Conservation (phyloP, 2,888 invertebrate species). For the Tetranychus piercei region DNA sequence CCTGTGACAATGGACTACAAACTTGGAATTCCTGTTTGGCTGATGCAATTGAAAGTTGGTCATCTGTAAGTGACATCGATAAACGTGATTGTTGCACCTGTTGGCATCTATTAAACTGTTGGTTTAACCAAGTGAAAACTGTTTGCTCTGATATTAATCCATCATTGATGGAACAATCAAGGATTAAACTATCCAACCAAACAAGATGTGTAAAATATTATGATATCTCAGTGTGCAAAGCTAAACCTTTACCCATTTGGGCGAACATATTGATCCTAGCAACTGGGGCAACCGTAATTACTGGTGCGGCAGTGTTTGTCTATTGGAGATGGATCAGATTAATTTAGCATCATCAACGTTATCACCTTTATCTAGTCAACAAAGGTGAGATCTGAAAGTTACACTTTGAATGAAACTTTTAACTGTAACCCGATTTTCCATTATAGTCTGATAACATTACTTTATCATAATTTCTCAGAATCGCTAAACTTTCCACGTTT, state of each 20-base stretch:
- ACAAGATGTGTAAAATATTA: neutral
- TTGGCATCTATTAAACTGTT: neutral
- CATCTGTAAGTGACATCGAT: neutral
- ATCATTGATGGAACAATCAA: neutral
- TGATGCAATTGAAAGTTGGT: neutral
- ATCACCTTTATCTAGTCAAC: neutral
- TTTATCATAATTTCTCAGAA: too few species aligned
- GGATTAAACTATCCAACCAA: neutral
- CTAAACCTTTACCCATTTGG: neutral
- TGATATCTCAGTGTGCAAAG: neutral
- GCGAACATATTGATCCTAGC: neutral
- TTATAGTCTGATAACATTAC: too few species aligned
- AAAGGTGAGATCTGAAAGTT: neutral
- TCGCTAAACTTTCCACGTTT: too few species aligned
- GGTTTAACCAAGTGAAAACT: neutral
- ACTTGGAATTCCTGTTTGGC: neutral
- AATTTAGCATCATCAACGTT: neutral
- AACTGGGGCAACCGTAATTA: neutral
- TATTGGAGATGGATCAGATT: neutral
- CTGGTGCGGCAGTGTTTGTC: neutral
- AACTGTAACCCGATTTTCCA: too few species aligned
- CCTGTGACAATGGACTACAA: neutral
- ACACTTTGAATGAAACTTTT: too few species aligned
- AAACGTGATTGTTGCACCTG: neutral
- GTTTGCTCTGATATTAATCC: neutral